Evolutionary conservation across 2,888 invertebrate genomes (phyloP), one percentile per base, ranked within the genome.

Genomic region (Yponomeuta evonymella): DNA sequence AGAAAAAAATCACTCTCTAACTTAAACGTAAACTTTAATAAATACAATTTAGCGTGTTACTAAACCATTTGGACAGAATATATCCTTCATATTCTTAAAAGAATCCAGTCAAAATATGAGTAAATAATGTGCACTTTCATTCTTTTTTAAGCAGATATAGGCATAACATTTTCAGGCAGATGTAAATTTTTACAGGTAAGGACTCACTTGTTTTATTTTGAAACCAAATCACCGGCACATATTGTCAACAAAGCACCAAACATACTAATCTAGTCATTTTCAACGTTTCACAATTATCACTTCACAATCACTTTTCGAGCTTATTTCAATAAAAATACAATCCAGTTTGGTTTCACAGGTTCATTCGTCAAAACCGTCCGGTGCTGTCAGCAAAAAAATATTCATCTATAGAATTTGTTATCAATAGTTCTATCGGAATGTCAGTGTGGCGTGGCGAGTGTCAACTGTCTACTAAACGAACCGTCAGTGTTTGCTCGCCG

Each of bases 401-500:
- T 79, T 82, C 77, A 87, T 86, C 85, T 87, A 88, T 88, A 86
- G 83, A 86, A 83, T 85, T 85, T 87, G 84, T 89, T 91, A 90
- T 90, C 88, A 88, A 88, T 86, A 80, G 84, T 88, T 83, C 85
- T 90, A 90, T 91, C 88, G 89, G 87, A 90, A 90, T 91, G 90
- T 90, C 91, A 91, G 87, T 90, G 88, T 90, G 89, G 91, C 89
- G 90, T 90, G 90, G 90, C 86, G 91, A 90, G 90, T 91, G 92
- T 92, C 92, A 92, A 91, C 84, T 91, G 90, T 91, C 89, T 91
- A 91, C 92, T 92, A 92, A 91, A 89, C 88, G 90, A 89, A 88
- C 90, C 89, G 89, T 89, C 91, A 89, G 87, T 87, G 88, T 84
- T 84, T 82, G 84, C 84, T 85, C 83, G 85, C 87, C 87, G 91